Conservation (phyloP, 2,888 invertebrate genomes). For the Drosophila stalkeri region DNA sequence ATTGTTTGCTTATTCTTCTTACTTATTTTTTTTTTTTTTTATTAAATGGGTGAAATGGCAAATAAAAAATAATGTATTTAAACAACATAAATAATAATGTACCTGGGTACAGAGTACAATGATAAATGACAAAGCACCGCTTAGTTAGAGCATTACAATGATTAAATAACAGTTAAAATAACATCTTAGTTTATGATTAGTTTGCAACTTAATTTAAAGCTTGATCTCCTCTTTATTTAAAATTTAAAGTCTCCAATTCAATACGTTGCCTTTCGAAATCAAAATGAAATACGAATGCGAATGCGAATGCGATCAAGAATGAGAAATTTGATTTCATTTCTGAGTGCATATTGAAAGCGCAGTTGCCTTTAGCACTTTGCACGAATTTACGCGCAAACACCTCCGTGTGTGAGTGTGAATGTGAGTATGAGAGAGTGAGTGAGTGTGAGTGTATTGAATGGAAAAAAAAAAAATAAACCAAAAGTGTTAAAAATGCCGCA, state of each 20-base stretch:
- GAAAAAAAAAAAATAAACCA: conserved; percentile 6
- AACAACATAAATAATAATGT: conserved; percentile 20
- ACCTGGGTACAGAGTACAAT: conserved; percentile 7
- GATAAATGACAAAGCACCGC: conserved; percentile 23
- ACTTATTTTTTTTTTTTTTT: conserved; percentile 39
- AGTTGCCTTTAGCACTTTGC: not conserved
- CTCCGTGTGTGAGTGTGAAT: not conserved
- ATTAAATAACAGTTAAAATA: conserved; percentile 6
- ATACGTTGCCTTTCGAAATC: not conserved
- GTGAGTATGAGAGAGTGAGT: conserved; percentile 2
- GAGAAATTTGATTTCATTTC: conserved; percentile 61
- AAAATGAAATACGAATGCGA: not conserved
- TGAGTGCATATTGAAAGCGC: conserved; percentile 18
- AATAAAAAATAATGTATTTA: conserved; percentile 35
- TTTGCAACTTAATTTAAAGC: conserved; percentile 1
- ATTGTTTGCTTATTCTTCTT: conserved; percentile 17
- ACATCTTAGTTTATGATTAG: conserved; percentile 13
- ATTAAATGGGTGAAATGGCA: conserved; percentile 48
- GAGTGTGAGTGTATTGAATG: conserved; percentile 19
- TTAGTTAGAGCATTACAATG: conserved; percentile 18
- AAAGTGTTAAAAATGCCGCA: conserved; percentile 53
- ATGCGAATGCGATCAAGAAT: conserved; percentile 24
- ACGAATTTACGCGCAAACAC: not conserved
- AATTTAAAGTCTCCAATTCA: not conserved
- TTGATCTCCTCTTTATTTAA: not conserved